phyloP scores from a whole-genome alignment of 2,797 vertebrate species.

The Xiphophorus birchmanni region DNA sequence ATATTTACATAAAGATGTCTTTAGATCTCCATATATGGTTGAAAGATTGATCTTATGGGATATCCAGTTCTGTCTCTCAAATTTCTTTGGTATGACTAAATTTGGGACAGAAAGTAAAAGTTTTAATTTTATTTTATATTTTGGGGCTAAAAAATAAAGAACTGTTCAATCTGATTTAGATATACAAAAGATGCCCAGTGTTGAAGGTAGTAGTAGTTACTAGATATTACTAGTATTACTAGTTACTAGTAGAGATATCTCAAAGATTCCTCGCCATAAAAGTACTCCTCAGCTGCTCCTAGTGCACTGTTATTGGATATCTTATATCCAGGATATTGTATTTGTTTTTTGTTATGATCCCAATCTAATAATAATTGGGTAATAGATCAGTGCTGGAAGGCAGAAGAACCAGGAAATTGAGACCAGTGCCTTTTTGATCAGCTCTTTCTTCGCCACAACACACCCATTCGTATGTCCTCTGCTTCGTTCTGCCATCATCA shows the following conservation, averaged over 20 bases:
- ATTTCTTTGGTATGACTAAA: too few relatives aligned
- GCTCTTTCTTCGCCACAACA: background rate
- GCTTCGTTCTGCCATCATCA: too few relatives aligned
- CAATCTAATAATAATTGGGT: background rate
- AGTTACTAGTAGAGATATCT: background rate
- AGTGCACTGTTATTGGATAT: too few relatives aligned
- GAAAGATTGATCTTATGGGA: background rate
- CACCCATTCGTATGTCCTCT: background rate
- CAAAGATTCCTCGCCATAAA: background rate
- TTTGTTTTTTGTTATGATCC: background rate
- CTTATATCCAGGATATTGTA: background rate
- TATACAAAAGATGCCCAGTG: background rate
- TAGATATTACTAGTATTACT: too few relatives aligned
- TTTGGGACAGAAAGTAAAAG: background rate
- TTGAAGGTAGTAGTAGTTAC: background rate
- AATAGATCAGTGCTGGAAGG: background rate
- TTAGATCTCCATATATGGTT: background rate
- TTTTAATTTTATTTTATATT: background rate
- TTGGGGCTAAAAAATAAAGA: background rate
- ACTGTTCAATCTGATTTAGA: background rate
- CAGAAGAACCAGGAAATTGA: background rate
- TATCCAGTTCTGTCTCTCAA: background rate
- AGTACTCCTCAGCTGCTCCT: background rate
- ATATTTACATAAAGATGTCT: background rate
- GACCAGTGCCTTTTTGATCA: background rate